Evolutionary conservation across 2,888 invertebrate genomes (phyloP).

Genomic region (Eupithecia centaureata): DNA sequence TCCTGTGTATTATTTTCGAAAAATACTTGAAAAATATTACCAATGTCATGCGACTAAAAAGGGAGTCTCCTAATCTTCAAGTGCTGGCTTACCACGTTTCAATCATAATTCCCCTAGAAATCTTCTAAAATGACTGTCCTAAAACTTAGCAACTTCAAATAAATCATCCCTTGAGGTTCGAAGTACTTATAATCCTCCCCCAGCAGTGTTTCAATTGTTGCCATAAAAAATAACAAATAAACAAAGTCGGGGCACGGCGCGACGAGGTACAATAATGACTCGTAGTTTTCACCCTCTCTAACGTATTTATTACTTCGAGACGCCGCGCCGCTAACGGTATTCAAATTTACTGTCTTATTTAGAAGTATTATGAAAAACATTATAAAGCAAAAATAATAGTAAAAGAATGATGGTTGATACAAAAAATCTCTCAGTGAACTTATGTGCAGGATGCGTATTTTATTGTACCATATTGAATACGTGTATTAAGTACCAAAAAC

Average conservation of each 20-base stretch:
- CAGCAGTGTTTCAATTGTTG: conserved; percentile 38
- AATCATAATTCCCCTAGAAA: background rate
- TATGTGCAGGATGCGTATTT: too few species aligned
- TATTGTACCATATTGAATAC: too few species aligned
- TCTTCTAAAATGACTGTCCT: background rate
- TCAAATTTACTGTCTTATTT: background rate
- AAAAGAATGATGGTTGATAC: background rate
- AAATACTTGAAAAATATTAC: too few species aligned
- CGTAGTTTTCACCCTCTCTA: conserved; percentile 63
- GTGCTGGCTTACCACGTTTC: background rate
- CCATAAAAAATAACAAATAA: conserved; percentile 45
- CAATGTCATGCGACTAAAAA: background rate
- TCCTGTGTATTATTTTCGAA: too few species aligned
- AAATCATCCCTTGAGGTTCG: conserved; percentile 19
- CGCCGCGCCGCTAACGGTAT: background rate
- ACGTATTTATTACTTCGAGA: conserved; percentile 59
- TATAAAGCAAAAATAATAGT: background rate
- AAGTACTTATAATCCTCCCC: conserved; percentile 26
- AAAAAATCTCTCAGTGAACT: too few species aligned
- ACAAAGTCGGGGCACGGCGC: conserved; percentile 28
- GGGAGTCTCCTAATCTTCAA: background rate
- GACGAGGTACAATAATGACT: conserved; percentile 56
- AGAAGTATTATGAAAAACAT: background rate
- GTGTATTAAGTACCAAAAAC: too few species aligned
- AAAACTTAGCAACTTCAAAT: conserved; percentile 12